Conservation (phyloP, 1,140 invertebrate genomes). For the Macrocentrus cingulum region DNA sequence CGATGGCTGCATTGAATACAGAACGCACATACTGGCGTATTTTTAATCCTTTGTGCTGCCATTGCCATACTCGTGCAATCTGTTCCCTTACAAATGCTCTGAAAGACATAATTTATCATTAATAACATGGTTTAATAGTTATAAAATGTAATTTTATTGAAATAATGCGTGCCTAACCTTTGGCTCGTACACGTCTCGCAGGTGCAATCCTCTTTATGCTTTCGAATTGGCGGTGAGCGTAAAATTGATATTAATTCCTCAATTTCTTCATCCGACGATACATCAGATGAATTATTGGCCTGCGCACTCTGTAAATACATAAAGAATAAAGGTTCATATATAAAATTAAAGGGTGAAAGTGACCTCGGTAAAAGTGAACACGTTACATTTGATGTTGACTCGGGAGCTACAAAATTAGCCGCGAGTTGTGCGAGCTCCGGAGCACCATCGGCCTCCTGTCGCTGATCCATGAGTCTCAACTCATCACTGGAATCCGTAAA, state of each 20-base stretch:
- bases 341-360: conserved; percentile 5
- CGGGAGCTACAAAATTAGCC: conserved; percentile 15
- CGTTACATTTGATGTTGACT: neutral
- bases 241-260: conserved; percentile 5
- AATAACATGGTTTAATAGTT: too few relatives aligned
- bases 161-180: conserved; percentile 45
- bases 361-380: conserved; percentile 2
- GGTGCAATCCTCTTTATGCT: conserved; percentile 35
- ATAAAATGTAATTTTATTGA: too few relatives aligned
- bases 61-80: conserved; percentile 56
- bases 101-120: conserved; percentile 7
- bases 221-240: conserved; percentile 6
- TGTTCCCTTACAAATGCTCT: conserved; percentile 56
- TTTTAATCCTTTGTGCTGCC: conserved; percentile 62
- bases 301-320: conserved; percentile 20
- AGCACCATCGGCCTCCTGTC: conserved; percentile 22
- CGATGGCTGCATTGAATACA: conserved; percentile 56
- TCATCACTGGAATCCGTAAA: conserved; percentile 17
- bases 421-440: conserved; percentile 25
- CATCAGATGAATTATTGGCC: conserved; percentile 11
- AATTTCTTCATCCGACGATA: conserved; percentile 15
- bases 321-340: conserved; percentile 4
- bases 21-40: conserved; percentile 59
- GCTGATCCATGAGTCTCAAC: conserved; percentile 7
- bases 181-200: conserved; percentile 45